Evolutionary conservation across 2,888 invertebrate species (phyloP), one percentile per base, ranked within the genome.

Genomic region (Fissipunctia ypsillon): DNA sequence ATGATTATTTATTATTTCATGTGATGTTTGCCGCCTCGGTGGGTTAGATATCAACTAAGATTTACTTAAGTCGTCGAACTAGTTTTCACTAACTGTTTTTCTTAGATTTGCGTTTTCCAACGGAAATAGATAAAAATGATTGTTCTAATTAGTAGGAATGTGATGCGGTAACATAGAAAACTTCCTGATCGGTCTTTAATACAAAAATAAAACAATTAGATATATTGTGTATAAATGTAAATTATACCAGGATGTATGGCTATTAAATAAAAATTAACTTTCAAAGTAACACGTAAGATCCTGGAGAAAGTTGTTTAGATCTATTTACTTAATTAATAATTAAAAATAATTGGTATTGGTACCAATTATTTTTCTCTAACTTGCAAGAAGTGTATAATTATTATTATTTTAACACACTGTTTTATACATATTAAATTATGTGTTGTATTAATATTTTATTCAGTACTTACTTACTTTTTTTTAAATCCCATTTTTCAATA

Each of bases 281-380:
- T 77, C 77, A n/a, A 71, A 31, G 25, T 52, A 5, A 54, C n/a
- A 38, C 59, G n/a, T 77, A 54, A 65, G 48, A 61, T 56, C 31
- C n/a, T 65, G 54, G 71, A 71, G 77, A 77, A 77, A 77, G 76
- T 77, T 65, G 78, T 71, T 65, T 61, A 0, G 3, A 35, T 56
- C 22, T 48, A n/a, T 19, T 45, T 14, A 14, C 35, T 35, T 35
- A 35, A 35, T 35, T 35, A 35, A 35, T 35, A 35, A 35, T 35
- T 35, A 35, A 4, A 35, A 35, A 35, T 35, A 35, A 35, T 35
- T 35, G n/a, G n/a, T n/a, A n/a, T n/a, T n/a, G n/a, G n/a, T n/a
- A n/a, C n/a, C n/a, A n/a, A n/a, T n/a, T n/a, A n/a, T n/a, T n/a
- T n/a, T n/a, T n/a, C n/a, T n/a, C n/a, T n/a, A n/a, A n/a, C n/a